Base-by-base conservation (phyloP, 2,113 vertebrate genomes). In the Elaphurus davidianus region DNA sequence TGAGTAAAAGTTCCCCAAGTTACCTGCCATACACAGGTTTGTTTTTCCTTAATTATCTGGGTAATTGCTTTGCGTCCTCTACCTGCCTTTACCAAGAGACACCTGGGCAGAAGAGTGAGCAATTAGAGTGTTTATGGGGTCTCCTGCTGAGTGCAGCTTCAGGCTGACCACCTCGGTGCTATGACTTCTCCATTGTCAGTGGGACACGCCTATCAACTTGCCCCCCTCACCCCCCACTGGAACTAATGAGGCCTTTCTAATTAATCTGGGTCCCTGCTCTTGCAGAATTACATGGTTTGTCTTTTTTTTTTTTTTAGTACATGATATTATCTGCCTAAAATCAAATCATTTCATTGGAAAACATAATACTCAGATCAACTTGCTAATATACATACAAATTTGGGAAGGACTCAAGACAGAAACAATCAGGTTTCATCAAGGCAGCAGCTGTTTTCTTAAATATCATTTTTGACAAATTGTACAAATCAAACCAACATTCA, bases 41-140 rank as follows among this genome's bases (percentile, higher is more conserved):
- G 74, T 79, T 98, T 87, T 92, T 88, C 91, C 92, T 93, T 92
- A 97, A 88, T 97, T 93, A 95, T 76, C 96, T 91, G 17, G 40
- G 47, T 85, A 97, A 85, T 78, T 90, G 81, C 64, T 91, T 76
- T 87, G 50, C 3, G 67, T 81, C 40, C 47, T 82, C 54, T 60
- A 14, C 47, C 62, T 97, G 91, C 54, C 76, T 90, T 91, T 90
- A 81, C 78, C 43, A n/a, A 86, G 94, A 62, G 84, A 90, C 64
- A 82, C 76, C 82, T 67, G 82, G 82, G 15, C 33, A 81, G 90
- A 94, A 74, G 62, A 92, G 43, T n/a, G 50, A 88, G 47, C 21
- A 89, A 90, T 36, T 6, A 25, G n/a, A 52, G 43, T 33, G 9
- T 43, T 84, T 33, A 27, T 1, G 19, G 40, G 45, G 40, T 36